phyloP scores from a whole-genome alignment of 2,888 invertebrate species.

The Patella pellucida region DNA sequence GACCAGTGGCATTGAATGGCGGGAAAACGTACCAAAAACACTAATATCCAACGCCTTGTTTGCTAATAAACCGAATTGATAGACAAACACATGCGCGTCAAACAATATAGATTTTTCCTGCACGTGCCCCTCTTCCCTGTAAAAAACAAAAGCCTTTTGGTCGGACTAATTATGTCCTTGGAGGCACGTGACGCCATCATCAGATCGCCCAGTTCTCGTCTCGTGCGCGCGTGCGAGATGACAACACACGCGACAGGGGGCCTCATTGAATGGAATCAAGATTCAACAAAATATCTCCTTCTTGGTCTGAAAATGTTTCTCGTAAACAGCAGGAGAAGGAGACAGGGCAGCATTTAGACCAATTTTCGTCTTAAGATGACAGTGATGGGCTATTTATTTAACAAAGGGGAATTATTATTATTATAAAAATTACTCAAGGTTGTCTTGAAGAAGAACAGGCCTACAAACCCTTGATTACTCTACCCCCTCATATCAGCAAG shows the following conservation, averaged over 20 bases:
- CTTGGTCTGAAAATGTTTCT: neutral
- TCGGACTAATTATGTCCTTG: constrained; percentile 8
- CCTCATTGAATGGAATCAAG: neutral
- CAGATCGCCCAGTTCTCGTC: constrained; percentile 10
- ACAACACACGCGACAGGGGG: constrained; percentile 9
- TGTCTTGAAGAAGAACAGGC: too few relatives aligned
- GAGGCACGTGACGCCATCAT: neutral
- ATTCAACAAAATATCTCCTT: neutral
- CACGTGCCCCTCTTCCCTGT: constrained; percentile 6
- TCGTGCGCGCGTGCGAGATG: constrained; percentile 1
- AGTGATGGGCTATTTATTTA: too few relatives aligned
- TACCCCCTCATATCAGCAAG: too few relatives aligned
- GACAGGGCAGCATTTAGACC: too few relatives aligned
- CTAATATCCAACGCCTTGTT: neutral
- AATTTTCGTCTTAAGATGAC: too few relatives aligned
- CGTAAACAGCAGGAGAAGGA: too few relatives aligned
- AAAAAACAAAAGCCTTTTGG: constrained; percentile 5
- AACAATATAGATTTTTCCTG: neutral
- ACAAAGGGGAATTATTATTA: too few relatives aligned
- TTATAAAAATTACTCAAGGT: too few relatives aligned
- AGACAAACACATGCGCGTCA: neutral
- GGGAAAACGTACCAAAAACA: constrained; percentile 2
- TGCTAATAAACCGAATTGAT: neutral
- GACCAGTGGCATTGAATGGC: neutral
- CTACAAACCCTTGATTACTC: too few relatives aligned